phyloP scores from a whole-genome alignment of 2,888 invertebrate species.

The Perizoma flavofasciatum region DNA sequence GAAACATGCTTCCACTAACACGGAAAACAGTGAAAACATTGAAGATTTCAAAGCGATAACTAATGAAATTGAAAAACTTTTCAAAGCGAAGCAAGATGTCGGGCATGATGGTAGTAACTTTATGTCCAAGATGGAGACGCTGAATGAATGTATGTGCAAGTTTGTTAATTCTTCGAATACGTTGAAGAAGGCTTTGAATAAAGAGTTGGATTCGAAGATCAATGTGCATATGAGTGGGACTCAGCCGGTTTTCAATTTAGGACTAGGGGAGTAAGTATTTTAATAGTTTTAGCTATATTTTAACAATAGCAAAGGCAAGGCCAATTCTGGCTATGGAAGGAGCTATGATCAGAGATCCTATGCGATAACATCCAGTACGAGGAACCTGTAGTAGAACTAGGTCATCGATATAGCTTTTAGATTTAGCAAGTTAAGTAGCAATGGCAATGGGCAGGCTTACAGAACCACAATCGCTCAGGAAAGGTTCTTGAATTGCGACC shows the following conservation, averaged over 20 bases:
- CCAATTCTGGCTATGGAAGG: no score
- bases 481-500: no score
- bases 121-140: slow-evolving; percentile 63
- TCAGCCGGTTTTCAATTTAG: slow-evolving; percentile 59
- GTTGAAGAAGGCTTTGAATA: slow-evolving; percentile 64
- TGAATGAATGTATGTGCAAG: slow-evolving; percentile 73
- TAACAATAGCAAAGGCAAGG: no score
- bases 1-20: slow-evolving; percentile 64
- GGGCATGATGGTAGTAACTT: slow-evolving; percentile 43
- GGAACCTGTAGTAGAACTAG: no score
- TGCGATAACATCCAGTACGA: no score
- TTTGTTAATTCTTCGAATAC: slow-evolving; percentile 71
- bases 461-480: no score
- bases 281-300: neutral
- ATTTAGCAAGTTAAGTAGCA: no score
- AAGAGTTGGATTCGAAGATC: slow-evolving; percentile 59
- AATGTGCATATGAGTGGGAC: slow-evolving; percentile 45
- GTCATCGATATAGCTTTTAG: no score
- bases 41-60: slow-evolving; percentile 43
- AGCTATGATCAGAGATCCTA: no score
- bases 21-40: slow-evolving; percentile 44
- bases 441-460: no score
- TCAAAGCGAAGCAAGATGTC: slow-evolving; percentile 40
- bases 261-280: slow-evolving; percentile 66
- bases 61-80: slow-evolving; percentile 58